Evolutionary conservation across 1,140 invertebrate genomes (phyloP).

Genomic region (Propsilocerus akamusi): DNA sequence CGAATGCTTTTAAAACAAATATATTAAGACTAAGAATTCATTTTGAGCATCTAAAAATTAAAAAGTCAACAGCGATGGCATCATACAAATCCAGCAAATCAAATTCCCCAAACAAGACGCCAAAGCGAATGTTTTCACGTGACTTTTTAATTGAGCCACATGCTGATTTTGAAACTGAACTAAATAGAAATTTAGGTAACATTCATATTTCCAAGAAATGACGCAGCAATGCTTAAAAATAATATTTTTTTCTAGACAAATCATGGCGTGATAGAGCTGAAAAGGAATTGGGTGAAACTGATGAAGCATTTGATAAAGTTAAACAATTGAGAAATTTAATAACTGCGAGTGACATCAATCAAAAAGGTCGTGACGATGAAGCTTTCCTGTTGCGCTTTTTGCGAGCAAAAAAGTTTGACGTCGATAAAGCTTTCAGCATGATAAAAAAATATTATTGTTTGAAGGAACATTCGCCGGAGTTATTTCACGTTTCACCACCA

Average conservation of each 20-base stretch:
- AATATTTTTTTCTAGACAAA: neutral
- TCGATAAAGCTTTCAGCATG: constrained; percentile 30
- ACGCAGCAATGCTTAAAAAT: too few relatives aligned
- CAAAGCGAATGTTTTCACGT: too few relatives aligned
- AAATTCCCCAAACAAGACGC: neutral
- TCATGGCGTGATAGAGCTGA: neutral
- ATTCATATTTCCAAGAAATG: too few relatives aligned
- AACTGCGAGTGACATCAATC: neutral
- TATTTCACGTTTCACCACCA: constrained; percentile 20
- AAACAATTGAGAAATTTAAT: neutral
- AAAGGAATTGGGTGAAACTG: neutral
- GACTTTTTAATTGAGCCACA: neutral
- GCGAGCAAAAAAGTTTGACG: constrained; percentile 32
- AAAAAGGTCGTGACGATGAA: constrained; percentile 17
- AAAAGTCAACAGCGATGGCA: neutral
- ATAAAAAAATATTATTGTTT: constrained; percentile 25
- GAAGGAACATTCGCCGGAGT: constrained; percentile 24
- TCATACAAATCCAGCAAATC: neutral
- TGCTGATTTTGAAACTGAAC: neutral
- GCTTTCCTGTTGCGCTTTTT: constrained; percentile 34
- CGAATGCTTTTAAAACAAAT: neutral
- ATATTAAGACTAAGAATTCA: neutral
- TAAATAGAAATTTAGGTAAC: neutral
- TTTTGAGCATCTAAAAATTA: neutral
- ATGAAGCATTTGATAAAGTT: neutral